phyloP scores from a whole-genome alignment of 2,888 invertebrate species.

The Drosophila tanythrix region DNA sequence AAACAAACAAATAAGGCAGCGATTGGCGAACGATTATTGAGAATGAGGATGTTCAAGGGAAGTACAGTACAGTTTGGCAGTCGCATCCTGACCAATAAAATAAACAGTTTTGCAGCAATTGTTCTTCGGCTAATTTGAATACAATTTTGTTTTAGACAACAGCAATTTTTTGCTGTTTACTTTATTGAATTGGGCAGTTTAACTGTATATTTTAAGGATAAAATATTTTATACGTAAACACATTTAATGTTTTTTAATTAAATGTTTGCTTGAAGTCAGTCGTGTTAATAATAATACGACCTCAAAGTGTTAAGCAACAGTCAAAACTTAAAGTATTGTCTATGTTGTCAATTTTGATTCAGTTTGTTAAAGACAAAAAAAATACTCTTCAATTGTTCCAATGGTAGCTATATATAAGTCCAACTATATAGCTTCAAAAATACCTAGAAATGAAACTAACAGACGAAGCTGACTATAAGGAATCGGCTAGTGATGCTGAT shows the following conservation, averaged over 20 bases:
- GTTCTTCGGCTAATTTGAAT: background rate
- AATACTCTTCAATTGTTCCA: background rate
- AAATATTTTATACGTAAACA: background rate
- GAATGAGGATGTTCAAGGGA: background rate
- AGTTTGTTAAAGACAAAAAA: background rate
- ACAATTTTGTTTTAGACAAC: background rate
- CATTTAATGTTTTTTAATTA: background rate
- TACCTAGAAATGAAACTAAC: too few species aligned
- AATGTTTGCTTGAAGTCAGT: background rate
- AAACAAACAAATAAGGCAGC: background rate
- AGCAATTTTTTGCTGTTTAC: background rate
- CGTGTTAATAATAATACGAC: background rate
- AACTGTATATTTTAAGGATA: background rate
- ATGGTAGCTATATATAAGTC: background rate
- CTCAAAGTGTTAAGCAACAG: background rate
- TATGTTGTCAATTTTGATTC: too few species aligned
- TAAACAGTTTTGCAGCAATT: background rate
- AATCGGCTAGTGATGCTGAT: background rate
- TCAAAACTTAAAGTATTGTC: too few species aligned
- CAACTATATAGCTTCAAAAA: background rate
- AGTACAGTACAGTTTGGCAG: background rate
- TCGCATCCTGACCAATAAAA: background rate
- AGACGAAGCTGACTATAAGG: background rate
- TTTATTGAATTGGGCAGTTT: background rate
- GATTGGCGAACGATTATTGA: background rate